Conservation (phyloP, 2,113 vertebrate genomes). For the Casuarius casuarius region DNA sequence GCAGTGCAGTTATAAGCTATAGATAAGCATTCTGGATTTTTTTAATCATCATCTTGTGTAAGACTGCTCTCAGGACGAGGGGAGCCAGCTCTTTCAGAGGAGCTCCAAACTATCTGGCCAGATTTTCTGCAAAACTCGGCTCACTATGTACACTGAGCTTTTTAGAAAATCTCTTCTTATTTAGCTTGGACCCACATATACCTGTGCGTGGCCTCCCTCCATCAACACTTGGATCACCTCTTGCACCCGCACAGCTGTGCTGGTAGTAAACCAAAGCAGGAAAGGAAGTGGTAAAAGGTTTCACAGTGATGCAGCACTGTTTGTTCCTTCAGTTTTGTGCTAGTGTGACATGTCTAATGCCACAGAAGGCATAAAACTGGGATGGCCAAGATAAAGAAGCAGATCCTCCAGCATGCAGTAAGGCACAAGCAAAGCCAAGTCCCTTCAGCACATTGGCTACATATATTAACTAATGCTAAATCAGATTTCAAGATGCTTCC, state of each 20-base stretch:
- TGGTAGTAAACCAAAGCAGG: not conserved
- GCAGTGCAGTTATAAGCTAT: not conserved
- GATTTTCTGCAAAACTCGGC: not conserved
- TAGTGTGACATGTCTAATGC: not conserved
- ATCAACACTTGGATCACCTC: not conserved
- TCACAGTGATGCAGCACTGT: slow-evolving; percentile 19
- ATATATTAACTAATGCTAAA: not conserved
- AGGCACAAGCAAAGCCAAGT: slow-evolving; percentile 41
- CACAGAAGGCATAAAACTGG: not conserved
- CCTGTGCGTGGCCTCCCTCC: not conserved
- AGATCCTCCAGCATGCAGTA: slow-evolving; percentile 20
- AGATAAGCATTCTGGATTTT: not conserved
- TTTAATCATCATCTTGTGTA: not conserved
- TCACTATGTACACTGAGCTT: not conserved
- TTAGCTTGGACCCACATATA: not conserved
- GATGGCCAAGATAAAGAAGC: not conserved
- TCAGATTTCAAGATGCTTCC: not conserved
- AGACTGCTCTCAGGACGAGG: not conserved
- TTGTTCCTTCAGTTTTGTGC: not conserved
- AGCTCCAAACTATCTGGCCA: not conserved
- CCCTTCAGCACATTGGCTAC: not conserved
- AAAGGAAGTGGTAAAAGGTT: not conserved
- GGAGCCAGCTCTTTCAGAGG: not conserved
- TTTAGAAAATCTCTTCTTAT: not conserved
- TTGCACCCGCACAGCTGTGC: not conserved